phyloP scores from a whole-genome alignment of 2,888 invertebrate genomes.

The Drosophila phalerata region DNA sequence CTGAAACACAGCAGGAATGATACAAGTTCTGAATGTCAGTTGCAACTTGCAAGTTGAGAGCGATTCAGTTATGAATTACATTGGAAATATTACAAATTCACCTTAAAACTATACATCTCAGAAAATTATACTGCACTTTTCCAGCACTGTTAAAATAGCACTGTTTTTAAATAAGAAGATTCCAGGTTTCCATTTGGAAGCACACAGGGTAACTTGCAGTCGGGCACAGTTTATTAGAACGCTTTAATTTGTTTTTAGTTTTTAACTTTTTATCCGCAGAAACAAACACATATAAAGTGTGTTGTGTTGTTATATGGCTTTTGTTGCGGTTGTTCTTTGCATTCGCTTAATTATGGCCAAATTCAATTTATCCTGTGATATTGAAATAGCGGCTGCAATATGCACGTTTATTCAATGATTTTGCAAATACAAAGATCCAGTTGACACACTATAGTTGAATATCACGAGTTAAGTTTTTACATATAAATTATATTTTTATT shows the following conservation, averaged over 20 bases:
- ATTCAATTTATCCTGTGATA: conserved; percentile 31
- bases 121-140: background rate
- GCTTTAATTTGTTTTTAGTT: background rate
- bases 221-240: background rate
- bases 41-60: conserved; percentile 3
- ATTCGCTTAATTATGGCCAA: conserved; percentile 11
- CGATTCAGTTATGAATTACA: background rate
- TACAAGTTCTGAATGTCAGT: background rate
- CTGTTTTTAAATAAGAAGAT: no score
- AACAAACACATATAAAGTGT: no score
- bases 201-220: background rate
- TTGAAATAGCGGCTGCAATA: conserved; percentile 28
- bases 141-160: no score
- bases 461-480: no score
- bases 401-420: background rate
- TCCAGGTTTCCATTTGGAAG: background rate
- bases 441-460: no score
- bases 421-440: no score
- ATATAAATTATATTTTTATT: no score
- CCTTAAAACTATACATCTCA: background rate
- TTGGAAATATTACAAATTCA: background rate
- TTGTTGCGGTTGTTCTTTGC: conserved; percentile 4
- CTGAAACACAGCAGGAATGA: background rate
- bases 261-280: no score
- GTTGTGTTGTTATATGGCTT: background rate